Evolutionary conservation across 1,140 invertebrate species (phyloP), one percentile per base, ranked within the genome.

Genomic region (Drosophila simulans): DNA sequence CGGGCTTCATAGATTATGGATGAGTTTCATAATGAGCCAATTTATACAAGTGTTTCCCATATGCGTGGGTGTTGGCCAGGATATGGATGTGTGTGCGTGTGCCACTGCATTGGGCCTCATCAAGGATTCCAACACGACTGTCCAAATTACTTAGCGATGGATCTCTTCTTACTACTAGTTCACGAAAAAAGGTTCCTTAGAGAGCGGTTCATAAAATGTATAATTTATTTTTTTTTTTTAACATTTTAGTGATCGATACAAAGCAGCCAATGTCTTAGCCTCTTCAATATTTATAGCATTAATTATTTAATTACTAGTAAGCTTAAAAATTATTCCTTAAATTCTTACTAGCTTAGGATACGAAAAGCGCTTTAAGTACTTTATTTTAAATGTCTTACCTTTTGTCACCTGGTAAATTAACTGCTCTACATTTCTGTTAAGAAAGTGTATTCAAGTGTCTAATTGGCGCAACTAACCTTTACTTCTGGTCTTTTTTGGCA

Each of bases 1-100:
- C 60, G 46, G 66, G 66, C 81, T 84, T 88, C 84, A 89, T 88
- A 88, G 84, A 88, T 89, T 88, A 88, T 89, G 84, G 84, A 88
- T 88, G 84, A 88, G 84, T 75, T 89, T 77, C 84, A 89, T 88
- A 88, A 88, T 88, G 84, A 88, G 84, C 84, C 84, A 89, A 88
- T 88, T 89, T 89, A 88, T 88, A 89, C 84, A 88, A 88, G 77
- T 77, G 84, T 88, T 88, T 48, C 43, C 49, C 69, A 74, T 65
- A 58, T 69, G 59, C 45, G 43, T 65, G 59, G 45, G 59, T 31
- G 8, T 46, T 22, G 45, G 22, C 1, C 8, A 25, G 5, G 13
- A 25, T 31, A 5, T 52, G n/a, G 40, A 34, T 34, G 25, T 20
- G 51, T 48, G 63, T 56, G 40, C 5, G 65, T 64, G 46, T 11